Evolutionary conservation across 2,888 invertebrate genomes (phyloP).

Genomic region (Pammene fasciana): DNA sequence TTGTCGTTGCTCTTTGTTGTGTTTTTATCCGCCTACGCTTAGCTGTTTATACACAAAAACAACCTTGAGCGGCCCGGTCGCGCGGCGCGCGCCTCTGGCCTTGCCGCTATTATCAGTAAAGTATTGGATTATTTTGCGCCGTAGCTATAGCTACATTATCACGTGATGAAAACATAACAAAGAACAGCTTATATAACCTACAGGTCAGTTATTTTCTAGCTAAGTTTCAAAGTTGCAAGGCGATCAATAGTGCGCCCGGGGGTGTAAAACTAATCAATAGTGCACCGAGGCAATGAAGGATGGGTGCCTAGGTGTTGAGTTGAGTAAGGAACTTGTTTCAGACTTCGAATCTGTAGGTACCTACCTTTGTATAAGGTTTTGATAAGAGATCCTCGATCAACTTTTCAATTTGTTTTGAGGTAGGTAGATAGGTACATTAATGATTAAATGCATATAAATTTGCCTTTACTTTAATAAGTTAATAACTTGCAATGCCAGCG

Average conservation of each 20-base stretch:
- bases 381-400: too few relatives aligned
- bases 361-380: too few relatives aligned
- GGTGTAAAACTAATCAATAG: slow-evolving; percentile 3
- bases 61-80: slow-evolving; percentile 68
- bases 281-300: neutral
- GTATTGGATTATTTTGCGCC: slow-evolving; percentile 50
- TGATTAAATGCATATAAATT: too few relatives aligned
- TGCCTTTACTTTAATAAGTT: too few relatives aligned
- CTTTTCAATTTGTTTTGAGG: too few relatives aligned
- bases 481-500: too few relatives aligned
- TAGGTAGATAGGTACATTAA: too few relatives aligned
- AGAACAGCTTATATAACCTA: slow-evolving; percentile 16
- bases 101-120: slow-evolving; percentile 49
- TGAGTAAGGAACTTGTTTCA: too few relatives aligned
- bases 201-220: slow-evolving; percentile 2
- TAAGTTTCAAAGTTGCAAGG: neutral
- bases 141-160: slow-evolving; percentile 42
- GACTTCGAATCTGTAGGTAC: too few relatives aligned
- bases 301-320: too few relatives aligned
- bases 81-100: slow-evolving; percentile 55
- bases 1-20: slow-evolving; percentile 46
- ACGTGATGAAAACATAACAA: slow-evolving; percentile 34
- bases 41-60: slow-evolving; percentile 79
- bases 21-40: slow-evolving; percentile 46
- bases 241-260: slow-evolving; percentile 10